phyloP scores from a whole-genome alignment of 1,140 invertebrate genomes.

The Tetramorium parvispinum region DNA sequence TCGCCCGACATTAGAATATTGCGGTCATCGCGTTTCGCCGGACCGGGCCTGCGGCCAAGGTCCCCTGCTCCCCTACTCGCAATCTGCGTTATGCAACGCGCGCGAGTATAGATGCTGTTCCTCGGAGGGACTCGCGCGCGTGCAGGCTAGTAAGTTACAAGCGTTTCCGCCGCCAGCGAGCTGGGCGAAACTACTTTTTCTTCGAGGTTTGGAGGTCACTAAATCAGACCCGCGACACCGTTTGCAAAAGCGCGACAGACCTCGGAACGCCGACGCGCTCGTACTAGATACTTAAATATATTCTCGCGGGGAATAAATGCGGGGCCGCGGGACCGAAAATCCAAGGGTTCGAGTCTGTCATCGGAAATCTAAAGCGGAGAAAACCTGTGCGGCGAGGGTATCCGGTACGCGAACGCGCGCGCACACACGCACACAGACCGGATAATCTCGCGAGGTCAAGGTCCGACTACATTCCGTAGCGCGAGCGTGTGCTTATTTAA shows the following conservation, averaged over 20 bases:
- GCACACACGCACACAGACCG: not conserved
- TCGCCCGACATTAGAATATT: constrained; percentile 67
- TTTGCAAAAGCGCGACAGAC: constrained; percentile 28
- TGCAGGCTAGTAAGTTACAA: not conserved
- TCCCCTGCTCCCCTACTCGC: constrained; percentile 39
- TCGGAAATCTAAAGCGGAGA: not conserved
- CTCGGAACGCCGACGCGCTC: constrained; percentile 20
- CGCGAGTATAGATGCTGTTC: constrained; percentile 13
- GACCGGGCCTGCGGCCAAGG: constrained; percentile 78
- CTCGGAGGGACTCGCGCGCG: not conserved
- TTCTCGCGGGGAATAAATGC: no score
- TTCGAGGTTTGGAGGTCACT: constrained; percentile 58
- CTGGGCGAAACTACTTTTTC: not conserved
- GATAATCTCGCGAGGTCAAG: constrained; percentile 36
- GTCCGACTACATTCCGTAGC: constrained; percentile 20
- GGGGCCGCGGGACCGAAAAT: not conserved
- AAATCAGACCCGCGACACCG: constrained; percentile 63
- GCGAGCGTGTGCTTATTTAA: constrained; percentile 52
- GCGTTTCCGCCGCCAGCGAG: constrained; percentile 6
- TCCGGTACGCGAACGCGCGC: not conserved
- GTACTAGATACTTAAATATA: constrained; percentile 60
- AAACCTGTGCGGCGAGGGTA: not conserved
- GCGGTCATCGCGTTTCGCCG: constrained; percentile 43
- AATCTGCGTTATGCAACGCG: constrained; percentile 39
- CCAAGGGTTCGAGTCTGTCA: constrained; percentile 3